Percentiles rank a stretch among this genome's conserved stretches.
These are phyloP conservation scores for Ellobium chinense DNA, from an alignment of 2,888 invertebrate species.

Conservation along the genomic window DNA sequence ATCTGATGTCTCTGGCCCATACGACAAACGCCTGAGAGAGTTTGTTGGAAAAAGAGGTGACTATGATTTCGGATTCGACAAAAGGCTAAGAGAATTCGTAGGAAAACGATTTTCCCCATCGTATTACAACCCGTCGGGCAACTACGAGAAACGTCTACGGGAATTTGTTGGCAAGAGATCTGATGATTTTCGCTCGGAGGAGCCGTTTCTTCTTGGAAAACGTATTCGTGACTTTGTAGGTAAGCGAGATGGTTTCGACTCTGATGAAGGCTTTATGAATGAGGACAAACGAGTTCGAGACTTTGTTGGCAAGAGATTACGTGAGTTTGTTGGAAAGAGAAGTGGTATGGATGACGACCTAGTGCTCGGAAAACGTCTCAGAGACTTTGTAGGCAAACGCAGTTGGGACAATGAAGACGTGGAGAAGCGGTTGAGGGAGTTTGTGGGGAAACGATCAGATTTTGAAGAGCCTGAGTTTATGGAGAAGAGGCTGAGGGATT, in stretches of 20 bases:
- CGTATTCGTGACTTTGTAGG: slow-evolving; percentile 47
- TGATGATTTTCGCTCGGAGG: no score
- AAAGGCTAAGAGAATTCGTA: slow-evolving; percentile 40
- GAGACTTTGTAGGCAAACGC: background rate
- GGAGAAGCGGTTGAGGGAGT: background rate
- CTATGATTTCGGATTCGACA: background rate
- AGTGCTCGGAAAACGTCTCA: background rate
- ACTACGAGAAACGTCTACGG: slow-evolving; percentile 22
- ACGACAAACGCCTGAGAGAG: slow-evolving; percentile 10
- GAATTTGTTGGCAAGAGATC: slow-evolving; percentile 44
- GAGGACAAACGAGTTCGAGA: background rate
- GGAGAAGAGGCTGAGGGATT: slow-evolving; percentile 36
- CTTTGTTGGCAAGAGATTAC: background rate
- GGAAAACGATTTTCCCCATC: background rate
- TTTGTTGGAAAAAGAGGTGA: slow-evolving; percentile 1
- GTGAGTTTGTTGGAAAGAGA: slow-evolving; percentile 34
- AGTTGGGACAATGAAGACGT: no score
- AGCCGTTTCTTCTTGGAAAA: no score
- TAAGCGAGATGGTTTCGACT: slow-evolving; percentile 21
- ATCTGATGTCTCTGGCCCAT: no score
- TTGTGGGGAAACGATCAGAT: background rate
- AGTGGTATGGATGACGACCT: background rate
- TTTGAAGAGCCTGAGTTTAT: background rate
- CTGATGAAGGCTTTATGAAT: no score
- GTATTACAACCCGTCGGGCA: no score